A percentile compares a stretch with the other conserved stretches of the same genome.
These are phyloP conservation scores for Dicentrarchus labrax DNA, from an alignment of 2,113 vertebrate genomes.

Conservation along the genomic window DNA sequence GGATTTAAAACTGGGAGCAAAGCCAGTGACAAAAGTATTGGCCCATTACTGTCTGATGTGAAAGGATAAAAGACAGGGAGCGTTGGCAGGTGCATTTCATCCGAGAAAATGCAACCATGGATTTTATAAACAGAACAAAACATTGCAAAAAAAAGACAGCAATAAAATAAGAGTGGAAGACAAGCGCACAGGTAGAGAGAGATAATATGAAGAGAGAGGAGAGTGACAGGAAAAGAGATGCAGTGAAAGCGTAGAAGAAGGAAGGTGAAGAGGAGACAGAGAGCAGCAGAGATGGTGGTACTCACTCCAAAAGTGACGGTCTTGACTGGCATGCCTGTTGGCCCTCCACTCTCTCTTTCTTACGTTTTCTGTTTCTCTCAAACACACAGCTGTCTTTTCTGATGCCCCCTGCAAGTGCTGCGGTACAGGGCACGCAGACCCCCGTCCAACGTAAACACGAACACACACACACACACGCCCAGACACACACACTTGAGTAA, in stretches of 20 bases:
- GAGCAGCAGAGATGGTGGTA: conserved; percentile 71
- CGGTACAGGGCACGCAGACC: conserved; percentile 71
- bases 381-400: conserved; percentile 77
- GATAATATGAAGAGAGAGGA: conserved; percentile 29
- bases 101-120: conserved; percentile 31
- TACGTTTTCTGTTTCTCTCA: conserved; percentile 68
- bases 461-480: conserved; percentile 34
- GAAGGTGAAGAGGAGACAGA: conserved; percentile 37
- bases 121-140: conserved; percentile 21
- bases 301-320: conserved; percentile 85
- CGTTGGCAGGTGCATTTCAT: conserved; percentile 53
- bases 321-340: conserved; percentile 85
- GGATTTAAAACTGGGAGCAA: conserved; percentile 23
- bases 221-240: conserved; percentile 33
- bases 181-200: conserved; percentile 8
- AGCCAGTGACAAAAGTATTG: conserved; percentile 22
- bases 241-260: background rate
- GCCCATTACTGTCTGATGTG: conserved; percentile 35
- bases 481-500: conserved; percentile 78
- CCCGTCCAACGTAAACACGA: conserved; percentile 72
- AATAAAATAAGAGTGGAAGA: conserved; percentile 16
- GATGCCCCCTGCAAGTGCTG: conserved; percentile 74
- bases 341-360: conserved; percentile 73
- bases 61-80: conserved; percentile 35
- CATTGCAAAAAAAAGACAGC: conserved; percentile 16